These are phyloP conservation scores for Crepidodera aurea DNA, from an alignment of 2,888 invertebrate genomes.

Conservation along the genomic window DNA sequence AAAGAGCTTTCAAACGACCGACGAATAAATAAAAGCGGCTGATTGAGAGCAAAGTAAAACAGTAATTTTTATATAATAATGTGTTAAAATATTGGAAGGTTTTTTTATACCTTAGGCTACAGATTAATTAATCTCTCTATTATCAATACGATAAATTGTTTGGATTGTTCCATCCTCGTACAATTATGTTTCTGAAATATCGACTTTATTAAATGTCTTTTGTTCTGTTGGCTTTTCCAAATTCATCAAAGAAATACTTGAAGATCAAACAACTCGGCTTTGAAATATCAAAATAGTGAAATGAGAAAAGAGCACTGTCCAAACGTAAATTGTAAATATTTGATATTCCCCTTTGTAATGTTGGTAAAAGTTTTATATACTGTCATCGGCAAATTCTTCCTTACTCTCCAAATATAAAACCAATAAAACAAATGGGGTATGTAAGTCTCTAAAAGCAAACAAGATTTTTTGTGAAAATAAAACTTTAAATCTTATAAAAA, in stretches of 20 bases:
- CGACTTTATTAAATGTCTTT: not conserved
- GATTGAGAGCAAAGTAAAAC: too few species aligned
- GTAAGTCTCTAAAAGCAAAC: too few species aligned
- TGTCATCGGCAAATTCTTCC: constrained; percentile 4
- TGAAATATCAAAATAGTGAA: constrained; percentile 21
- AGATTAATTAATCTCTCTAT: too few species aligned
- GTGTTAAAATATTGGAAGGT: too few species aligned
- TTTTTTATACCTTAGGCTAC: too few species aligned
- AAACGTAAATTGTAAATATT: constrained; percentile 18
- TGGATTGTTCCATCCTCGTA: not conserved
- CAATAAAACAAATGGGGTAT: constrained; percentile 3
- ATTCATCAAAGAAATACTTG: not conserved
- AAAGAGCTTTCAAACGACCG: too few species aligned
- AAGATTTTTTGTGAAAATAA: too few species aligned
- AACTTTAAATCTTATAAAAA: too few species aligned
- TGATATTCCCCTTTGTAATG: constrained; percentile 2
- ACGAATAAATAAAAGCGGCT: too few species aligned
- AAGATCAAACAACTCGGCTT: constrained; percentile 16
- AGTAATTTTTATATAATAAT: too few species aligned
- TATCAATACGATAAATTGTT: too few species aligned
- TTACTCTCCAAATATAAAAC: not conserved
- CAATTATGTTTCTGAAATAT: constrained; percentile 5
- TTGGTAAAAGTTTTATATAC: not conserved
- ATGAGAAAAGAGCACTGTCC: constrained; percentile 12
- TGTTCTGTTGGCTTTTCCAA: not conserved